Evolutionary conservation across 2,888 invertebrate genomes (phyloP).

Genomic region (Mythimna ferrago): DNA sequence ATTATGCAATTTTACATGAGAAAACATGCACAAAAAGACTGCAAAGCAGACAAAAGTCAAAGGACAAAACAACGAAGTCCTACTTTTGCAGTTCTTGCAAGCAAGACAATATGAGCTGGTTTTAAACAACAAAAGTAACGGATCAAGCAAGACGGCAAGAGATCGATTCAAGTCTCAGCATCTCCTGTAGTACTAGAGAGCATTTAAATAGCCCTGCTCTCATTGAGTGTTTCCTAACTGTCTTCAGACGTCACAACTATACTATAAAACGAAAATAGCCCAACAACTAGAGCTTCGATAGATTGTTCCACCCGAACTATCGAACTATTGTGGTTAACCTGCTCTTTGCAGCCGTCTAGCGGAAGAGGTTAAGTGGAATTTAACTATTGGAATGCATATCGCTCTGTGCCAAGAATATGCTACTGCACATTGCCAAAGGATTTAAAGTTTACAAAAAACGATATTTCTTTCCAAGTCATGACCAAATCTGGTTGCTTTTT

Average conservation of each 20-base stretch:
- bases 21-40: too few relatives aligned
- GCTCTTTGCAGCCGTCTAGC: conserved; percentile 6
- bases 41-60: not conserved
- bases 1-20: too few relatives aligned
- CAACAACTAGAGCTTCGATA: conserved; percentile 49
- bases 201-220: conserved; percentile 54
- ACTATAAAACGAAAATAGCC: conserved; percentile 51
- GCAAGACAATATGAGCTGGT: not conserved
- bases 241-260: conserved; percentile 48
- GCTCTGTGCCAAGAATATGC: conserved; percentile 15
- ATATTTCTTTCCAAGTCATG: not conserved
- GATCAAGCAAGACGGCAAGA: not conserved
- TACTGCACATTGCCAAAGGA: not conserved
- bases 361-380: conserved; percentile 23
- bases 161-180: conserved; percentile 5
- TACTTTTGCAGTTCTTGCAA: not conserved
- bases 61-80: not conserved
- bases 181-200: conserved; percentile 12
- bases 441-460: conserved; percentile 2
- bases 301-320: conserved; percentile 35
- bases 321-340: conserved; percentile 34
- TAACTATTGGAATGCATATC: conserved; percentile 7
- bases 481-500: not conserved
- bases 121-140: too few relatives aligned
- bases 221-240: conserved; percentile 50